Percentiles rank a stretch among this genome's conserved stretches.
phyloP scores from a whole-genome alignment of 1,140 invertebrate genomes.

The Sesamia nonagrioides region DNA sequence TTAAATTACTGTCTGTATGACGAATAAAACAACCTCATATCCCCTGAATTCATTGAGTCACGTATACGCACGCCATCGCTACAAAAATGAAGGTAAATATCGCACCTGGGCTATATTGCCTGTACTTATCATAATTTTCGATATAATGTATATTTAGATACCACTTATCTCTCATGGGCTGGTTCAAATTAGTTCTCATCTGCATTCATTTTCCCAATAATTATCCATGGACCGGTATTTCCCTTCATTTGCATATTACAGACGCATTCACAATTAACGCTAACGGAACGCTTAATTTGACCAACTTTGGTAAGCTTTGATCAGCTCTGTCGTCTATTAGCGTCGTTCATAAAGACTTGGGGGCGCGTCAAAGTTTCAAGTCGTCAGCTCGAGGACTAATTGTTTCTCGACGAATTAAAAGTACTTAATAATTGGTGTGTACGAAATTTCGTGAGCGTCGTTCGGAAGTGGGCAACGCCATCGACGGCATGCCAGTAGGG shows the following conservation, averaged over 20 bases:
- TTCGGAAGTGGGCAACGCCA: slow-evolving; percentile 63
- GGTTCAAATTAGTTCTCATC: slow-evolving; percentile 11
- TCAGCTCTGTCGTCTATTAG: slow-evolving; percentile 38
- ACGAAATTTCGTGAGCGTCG: slow-evolving; percentile 59
- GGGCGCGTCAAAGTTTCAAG: slow-evolving; percentile 41
- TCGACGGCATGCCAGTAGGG: slow-evolving; percentile 61
- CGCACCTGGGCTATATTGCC: neutral
- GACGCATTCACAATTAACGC: slow-evolving; percentile 23
- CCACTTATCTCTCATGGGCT: neutral
- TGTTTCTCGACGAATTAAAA: slow-evolving; percentile 42
- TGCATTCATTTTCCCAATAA: slow-evolving; percentile 32
- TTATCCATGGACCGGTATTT: slow-evolving; percentile 12
- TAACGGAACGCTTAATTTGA: slow-evolving; percentile 35
- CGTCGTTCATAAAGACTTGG: slow-evolving; percentile 25
- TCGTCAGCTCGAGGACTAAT: slow-evolving; percentile 41
- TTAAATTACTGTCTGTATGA: slow-evolving; percentile 53
- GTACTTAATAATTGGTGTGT: slow-evolving; percentile 52
- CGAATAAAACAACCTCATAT: slow-evolving; percentile 52
- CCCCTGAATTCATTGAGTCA: slow-evolving; percentile 58
- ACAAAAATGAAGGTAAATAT: slow-evolving; percentile 25
- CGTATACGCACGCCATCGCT: slow-evolving; percentile 44
- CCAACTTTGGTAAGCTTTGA: slow-evolving; percentile 37
- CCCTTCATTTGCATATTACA: slow-evolving; percentile 34
- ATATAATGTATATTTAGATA: slow-evolving; percentile 16
- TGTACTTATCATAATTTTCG: slow-evolving; percentile 16